Conservation (phyloP, 2,888 invertebrate genomes). For the Calameuta filiformis region DNA sequence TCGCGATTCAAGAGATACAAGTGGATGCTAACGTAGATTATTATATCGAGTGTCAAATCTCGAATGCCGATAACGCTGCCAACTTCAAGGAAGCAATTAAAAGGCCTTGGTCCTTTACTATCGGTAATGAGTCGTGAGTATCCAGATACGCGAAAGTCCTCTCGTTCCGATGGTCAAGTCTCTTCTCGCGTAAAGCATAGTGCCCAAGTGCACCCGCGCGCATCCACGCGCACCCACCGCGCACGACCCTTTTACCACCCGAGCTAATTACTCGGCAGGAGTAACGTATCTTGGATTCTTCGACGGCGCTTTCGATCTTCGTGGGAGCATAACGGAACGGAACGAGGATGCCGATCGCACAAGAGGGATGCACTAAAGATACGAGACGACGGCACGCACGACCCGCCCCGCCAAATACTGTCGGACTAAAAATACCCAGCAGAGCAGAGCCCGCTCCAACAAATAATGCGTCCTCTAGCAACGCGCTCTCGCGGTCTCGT, state of each 20-base stretch:
- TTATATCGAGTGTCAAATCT: no score
- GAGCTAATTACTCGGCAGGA: neutral
- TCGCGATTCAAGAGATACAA: no score
- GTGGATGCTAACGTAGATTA: no score
- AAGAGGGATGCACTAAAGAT: conserved; percentile 47
- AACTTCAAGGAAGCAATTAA: no score
- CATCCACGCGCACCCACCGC: no score
- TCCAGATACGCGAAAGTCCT: no score
- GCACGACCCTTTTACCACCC: neutral
- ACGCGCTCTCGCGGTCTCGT: conserved; percentile 8
- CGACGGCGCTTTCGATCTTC: conserved; percentile 19
- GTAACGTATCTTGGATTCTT: conserved; percentile 19
- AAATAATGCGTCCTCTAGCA: conserved; percentile 46
- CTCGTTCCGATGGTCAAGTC: no score
- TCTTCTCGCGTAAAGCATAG: no score
- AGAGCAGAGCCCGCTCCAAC: conserved; percentile 48
- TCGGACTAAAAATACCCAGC: conserved; percentile 62
- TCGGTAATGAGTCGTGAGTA: no score
- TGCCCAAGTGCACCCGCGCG: neutral
- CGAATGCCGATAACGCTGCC: no score
- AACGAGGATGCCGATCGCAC: conserved; percentile 34
- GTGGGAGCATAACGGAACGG: conserved; percentile 13
- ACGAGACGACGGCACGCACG: conserved; percentile 34
- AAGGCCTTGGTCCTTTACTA: no score
- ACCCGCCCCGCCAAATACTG: conserved; percentile 63